Evolutionary conservation across 2,113 vertebrate genomes (phyloP).

Genomic region (Anser brachyrhynchus): DNA sequence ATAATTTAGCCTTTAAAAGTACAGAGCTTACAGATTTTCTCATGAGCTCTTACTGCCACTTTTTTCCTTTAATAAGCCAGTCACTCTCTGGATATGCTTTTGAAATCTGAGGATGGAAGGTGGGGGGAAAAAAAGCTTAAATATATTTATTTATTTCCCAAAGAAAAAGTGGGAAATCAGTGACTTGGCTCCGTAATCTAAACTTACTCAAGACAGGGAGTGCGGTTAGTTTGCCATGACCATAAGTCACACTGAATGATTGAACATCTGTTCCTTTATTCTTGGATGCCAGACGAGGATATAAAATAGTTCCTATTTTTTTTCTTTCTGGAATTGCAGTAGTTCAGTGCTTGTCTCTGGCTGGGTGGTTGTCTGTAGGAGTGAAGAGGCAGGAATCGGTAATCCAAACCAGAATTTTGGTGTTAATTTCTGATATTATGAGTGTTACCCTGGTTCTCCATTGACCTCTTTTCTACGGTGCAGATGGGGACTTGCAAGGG

Average conservation of each 20-base stretch:
- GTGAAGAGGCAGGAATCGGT: background rate
- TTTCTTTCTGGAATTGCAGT: background rate
- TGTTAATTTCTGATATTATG: background rate
- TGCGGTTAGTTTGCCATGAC: background rate
- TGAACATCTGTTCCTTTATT: background rate
- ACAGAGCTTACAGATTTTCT: background rate
- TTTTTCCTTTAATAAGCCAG: background rate
- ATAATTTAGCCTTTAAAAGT: background rate
- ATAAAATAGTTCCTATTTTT: background rate
- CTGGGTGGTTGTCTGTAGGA: background rate
- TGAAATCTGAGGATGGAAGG: background rate
- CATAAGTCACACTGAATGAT: background rate
- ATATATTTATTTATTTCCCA: background rate
- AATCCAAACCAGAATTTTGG: background rate
- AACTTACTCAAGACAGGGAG: background rate
- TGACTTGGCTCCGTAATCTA: background rate
- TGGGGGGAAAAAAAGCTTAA: background rate
- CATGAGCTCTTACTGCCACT: background rate
- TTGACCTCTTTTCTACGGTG: background rate
- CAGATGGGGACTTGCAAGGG: accelerated
- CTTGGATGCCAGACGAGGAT: background rate
- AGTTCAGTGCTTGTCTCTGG: background rate
- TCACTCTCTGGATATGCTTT: background rate
- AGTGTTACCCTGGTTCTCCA: accelerated
- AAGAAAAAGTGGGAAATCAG: background rate